Conservation (phyloP, 1,140 invertebrate species). For the Caenorhabditis briggsae region DNA sequence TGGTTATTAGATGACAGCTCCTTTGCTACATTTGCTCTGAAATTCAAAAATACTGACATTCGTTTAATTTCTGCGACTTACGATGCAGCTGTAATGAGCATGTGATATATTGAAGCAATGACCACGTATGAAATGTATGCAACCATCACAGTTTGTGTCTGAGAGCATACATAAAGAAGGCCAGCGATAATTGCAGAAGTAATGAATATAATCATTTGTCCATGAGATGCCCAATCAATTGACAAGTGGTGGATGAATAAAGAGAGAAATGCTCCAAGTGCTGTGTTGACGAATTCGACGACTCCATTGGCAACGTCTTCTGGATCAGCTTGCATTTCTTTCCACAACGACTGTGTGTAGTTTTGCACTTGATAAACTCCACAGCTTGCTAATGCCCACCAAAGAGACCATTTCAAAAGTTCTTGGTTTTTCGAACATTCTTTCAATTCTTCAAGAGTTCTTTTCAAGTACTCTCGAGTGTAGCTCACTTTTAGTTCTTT, state of each 20-base stretch:
- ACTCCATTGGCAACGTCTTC: slow-evolving; percentile 62
- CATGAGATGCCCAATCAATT: slow-evolving; percentile 57
- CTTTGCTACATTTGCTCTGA: slow-evolving; percentile 60
- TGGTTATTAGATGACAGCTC: slow-evolving; percentile 59
- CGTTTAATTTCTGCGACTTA: slow-evolving; percentile 21
- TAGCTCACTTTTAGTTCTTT: not conserved
- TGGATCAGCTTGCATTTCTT: slow-evolving; percentile 58
- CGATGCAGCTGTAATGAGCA: slow-evolving; percentile 64
- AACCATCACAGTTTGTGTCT: slow-evolving; percentile 11
- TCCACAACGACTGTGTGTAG: slow-evolving; percentile 60
- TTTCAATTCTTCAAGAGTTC: slow-evolving; percentile 21
- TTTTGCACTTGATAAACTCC: slow-evolving; percentile 62
- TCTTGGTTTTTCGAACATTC: slow-evolving; percentile 39
- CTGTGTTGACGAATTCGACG: slow-evolving; percentile 59
- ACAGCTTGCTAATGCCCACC: slow-evolving; percentile 64
- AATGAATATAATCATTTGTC: slow-evolving; percentile 43
- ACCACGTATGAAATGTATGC: slow-evolving; percentile 59
- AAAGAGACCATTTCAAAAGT: slow-evolving; percentile 62
- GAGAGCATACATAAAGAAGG: slow-evolving; percentile 12
- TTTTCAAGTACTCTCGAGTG: slow-evolving; percentile 14
- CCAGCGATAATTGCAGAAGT: slow-evolving; percentile 58
- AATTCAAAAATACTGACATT: not conserved
- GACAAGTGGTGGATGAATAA: slow-evolving; percentile 59
- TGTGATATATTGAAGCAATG: slow-evolving; percentile 59
- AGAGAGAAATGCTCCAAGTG: slow-evolving; percentile 58